A percentile compares a stretch with the other conserved stretches of the same genome.
Evolutionary conservation across 2,797 vertebrate species (phyloP).

Genomic region (Lepilemur septentrionalis): DNA sequence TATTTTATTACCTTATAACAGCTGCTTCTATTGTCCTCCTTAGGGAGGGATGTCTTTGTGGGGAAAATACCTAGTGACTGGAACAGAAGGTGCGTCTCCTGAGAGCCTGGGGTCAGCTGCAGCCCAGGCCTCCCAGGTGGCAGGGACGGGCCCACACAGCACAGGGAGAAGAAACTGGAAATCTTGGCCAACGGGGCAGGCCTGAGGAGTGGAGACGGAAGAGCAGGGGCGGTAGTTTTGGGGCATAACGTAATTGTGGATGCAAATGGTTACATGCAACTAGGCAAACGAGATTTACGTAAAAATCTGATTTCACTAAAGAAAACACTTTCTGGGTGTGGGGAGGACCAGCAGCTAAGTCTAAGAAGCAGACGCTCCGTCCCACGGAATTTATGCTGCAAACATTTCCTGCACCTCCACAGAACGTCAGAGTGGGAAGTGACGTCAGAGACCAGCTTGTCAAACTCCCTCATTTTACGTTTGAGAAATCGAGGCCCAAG

Average conservation of each 20-base stretch:
- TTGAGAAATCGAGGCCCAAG: neutral
- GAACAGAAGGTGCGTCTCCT: neutral
- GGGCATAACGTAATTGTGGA: neutral
- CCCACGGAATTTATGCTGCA: neutral
- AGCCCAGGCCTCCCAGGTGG: neutral
- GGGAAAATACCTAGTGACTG: neutral
- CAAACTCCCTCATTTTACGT: neutral
- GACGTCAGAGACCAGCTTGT: neutral
- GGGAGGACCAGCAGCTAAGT: neutral
- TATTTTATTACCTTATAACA: neutral
- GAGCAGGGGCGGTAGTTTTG: neutral
- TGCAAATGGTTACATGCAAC: neutral
- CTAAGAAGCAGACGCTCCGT: neutral
- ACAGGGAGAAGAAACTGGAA: neutral
- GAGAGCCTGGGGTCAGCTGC: neutral
- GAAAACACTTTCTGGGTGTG: neutral
- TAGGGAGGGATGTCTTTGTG: neutral
- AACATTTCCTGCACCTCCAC: neutral
- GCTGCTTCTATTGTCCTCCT: neutral
- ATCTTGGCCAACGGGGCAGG: neutral
- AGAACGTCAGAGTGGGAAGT: constrained; percentile 11
- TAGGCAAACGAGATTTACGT: neutral
- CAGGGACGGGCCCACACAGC: neutral
- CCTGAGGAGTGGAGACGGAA: no score
- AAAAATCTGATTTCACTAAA: constrained; percentile 25